Percentiles rank a stretch among this genome's conserved stretches.
Evolutionary conservation across 2,888 invertebrate species (phyloP).

Genomic region (Pycnomerus fuliginosus): DNA sequence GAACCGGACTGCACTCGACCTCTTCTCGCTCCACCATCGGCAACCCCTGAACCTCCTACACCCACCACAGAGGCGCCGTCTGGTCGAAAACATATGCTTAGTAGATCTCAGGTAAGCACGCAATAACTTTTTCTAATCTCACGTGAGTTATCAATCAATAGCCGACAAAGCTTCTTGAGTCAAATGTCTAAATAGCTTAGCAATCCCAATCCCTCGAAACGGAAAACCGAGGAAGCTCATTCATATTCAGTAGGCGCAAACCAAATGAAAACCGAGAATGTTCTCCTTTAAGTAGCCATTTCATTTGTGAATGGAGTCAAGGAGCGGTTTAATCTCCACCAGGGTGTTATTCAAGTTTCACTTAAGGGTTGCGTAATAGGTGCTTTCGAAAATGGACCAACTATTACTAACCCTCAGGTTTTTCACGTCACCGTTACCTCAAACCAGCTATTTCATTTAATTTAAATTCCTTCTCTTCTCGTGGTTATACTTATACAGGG

Average conservation of each 20-base stretch:
- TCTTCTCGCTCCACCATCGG: slow-evolving; percentile 45
- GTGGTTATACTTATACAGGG: too few species aligned
- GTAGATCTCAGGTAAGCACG: slow-evolving; percentile 62
- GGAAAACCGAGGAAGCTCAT: slow-evolving; percentile 1
- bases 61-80: slow-evolving; percentile 49
- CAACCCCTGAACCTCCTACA: slow-evolving; percentile 43
- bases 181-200: neutral
- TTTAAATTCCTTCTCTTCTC: too few species aligned
- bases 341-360: too few species aligned
- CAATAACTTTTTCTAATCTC: slow-evolving; percentile 1
- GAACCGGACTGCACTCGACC: slow-evolving; percentile 52
- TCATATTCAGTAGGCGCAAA: slow-evolving; percentile 15
- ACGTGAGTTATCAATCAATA: neutral
- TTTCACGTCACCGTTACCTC: too few species aligned
- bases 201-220: neutral
- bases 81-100: slow-evolving; percentile 57
- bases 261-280: slow-evolving; percentile 11
- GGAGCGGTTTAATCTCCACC: neutral
- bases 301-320: slow-evolving; percentile 5
- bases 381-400: too few species aligned
- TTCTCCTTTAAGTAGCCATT: slow-evolving; percentile 8
- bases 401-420: too few species aligned
- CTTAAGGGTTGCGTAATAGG: too few species aligned
- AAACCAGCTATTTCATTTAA: too few species aligned
- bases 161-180: neutral